phyloP scores from a whole-genome alignment of 2,888 invertebrate species.

The Azorinus chamasolen region DNA sequence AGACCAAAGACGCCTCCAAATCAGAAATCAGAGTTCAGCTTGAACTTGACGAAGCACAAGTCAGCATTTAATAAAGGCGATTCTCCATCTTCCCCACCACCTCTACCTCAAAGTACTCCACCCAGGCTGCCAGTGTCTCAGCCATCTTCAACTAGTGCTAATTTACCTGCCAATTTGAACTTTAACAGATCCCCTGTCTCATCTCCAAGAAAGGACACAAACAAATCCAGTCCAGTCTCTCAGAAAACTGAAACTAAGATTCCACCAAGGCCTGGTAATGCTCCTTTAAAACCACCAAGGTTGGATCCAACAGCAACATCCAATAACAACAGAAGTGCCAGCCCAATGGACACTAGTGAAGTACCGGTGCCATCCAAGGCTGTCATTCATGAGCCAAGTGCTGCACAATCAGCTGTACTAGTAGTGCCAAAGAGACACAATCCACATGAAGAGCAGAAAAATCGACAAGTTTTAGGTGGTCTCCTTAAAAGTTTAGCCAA shows the following conservation, averaged over 20 bases:
- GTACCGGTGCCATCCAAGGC: constrained; percentile 46
- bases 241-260: constrained; percentile 1
- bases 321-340: constrained; percentile 31
- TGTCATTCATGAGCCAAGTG: constrained; percentile 41
- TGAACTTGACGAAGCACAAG: constrained; percentile 13
- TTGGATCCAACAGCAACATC: constrained; percentile 8
- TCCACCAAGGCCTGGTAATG: no score
- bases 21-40: constrained; percentile 41
- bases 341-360: constrained; percentile 58
- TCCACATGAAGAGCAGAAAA: constrained; percentile 49
- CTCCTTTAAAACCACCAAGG: no score
- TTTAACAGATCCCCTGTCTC: constrained; percentile 29
- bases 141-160: constrained; percentile 39
- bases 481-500: constrained; percentile 73
- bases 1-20: constrained; percentile 48
- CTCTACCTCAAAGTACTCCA: constrained; percentile 63
- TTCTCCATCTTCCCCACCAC: constrained; percentile 66
- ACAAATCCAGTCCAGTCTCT: background rate
- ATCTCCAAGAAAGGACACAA: constrained; percentile 35
- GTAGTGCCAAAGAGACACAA: constrained; percentile 48
- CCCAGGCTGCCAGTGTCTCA: constrained; percentile 47
- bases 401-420: constrained; percentile 61
- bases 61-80: background rate
- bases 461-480: constrained; percentile 70
- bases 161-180: constrained; percentile 20